Conservation (phyloP, 2,797 vertebrate genomes). For the Tragopan temminckii region DNA sequence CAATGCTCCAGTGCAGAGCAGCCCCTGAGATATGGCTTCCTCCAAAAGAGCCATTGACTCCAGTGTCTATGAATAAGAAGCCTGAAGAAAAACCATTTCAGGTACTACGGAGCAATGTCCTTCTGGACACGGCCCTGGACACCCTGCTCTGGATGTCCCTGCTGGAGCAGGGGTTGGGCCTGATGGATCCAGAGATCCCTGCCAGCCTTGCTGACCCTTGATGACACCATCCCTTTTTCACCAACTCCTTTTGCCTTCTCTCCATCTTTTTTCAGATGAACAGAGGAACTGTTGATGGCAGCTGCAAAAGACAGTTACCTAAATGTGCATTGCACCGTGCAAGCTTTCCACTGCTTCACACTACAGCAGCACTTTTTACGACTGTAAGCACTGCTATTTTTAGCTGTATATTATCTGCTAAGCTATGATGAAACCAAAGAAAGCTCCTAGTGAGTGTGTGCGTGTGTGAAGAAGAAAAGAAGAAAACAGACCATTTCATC, state of each 20-base stretch:
- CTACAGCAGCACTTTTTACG: constrained; percentile 64
- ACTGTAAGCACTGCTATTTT: constrained; percentile 77
- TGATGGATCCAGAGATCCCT: background rate
- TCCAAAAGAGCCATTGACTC: background rate
- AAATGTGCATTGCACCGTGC: background rate
- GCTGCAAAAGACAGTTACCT: constrained; percentile 40
- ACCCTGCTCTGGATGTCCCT: background rate
- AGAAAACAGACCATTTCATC: background rate
- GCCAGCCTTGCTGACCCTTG: background rate
- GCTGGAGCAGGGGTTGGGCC: background rate
- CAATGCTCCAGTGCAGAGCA: background rate
- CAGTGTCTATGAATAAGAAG: background rate
- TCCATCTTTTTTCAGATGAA: background rate
- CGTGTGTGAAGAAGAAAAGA: too few species aligned
- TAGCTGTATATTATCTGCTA: constrained; percentile 71
- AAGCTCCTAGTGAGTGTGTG: background rate
- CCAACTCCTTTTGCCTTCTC: background rate
- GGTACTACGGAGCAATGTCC: background rate
- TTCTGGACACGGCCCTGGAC: background rate
- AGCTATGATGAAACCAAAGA: constrained; percentile 59
- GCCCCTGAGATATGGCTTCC: accelerated
- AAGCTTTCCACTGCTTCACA: constrained; percentile 52
- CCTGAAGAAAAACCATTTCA: background rate
- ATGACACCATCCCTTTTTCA: background rate
- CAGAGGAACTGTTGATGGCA: background rate